Conservation (phyloP, 2,113 vertebrate genomes). For the Crypturellus undulatus region DNA sequence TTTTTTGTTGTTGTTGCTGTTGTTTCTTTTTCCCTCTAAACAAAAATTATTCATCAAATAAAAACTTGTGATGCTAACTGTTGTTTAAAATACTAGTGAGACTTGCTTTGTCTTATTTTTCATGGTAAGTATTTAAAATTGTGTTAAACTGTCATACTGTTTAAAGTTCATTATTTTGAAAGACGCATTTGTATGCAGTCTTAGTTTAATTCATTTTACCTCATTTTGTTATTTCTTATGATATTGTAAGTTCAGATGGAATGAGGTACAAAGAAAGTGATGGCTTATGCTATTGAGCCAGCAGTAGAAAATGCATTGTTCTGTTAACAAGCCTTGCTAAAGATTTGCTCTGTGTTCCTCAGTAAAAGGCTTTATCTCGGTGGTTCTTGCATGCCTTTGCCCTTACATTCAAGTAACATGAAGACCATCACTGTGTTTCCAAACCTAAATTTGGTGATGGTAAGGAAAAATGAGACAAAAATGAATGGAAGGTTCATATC, state of each 20-base stretch:
- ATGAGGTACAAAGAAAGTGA: background rate
- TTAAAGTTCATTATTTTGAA: background rate
- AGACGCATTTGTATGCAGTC: background rate
- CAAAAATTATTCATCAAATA: background rate
- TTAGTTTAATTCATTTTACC: background rate
- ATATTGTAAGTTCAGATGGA: background rate
- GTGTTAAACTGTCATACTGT: background rate
- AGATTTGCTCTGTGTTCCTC: background rate
- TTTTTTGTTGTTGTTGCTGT: no score
- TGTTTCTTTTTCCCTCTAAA: background rate
- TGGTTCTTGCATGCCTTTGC: background rate
- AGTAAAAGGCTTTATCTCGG: background rate
- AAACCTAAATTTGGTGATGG: background rate
- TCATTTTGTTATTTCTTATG: background rate
- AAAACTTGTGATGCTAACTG: background rate
- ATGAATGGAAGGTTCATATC: background rate
- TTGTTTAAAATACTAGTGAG: background rate
- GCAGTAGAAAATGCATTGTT: background rate
- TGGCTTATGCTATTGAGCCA: background rate
- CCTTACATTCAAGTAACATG: no score
- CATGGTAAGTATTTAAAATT: background rate
- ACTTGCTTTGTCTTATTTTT: background rate
- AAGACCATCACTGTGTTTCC: background rate
- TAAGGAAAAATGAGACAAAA: background rate
- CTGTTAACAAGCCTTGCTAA: background rate